Base-by-base conservation (phyloP, 1,140 invertebrate species). In the Hyles euphorbiae region DNA sequence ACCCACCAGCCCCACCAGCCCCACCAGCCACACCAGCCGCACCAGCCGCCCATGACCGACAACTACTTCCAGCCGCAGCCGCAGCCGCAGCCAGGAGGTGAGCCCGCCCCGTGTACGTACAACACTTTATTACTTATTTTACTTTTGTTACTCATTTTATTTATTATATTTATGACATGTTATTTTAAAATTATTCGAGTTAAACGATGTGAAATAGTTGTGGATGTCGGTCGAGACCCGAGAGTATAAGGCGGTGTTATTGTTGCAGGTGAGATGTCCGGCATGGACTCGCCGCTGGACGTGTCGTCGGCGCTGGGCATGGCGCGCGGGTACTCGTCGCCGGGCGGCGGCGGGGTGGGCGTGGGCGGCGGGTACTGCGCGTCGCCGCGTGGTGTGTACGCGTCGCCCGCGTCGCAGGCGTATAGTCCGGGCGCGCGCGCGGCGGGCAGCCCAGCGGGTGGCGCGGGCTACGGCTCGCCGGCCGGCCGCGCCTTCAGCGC, bases 361-460 rank as follows among this genome's bases (percentile, higher is more conserved):
- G 32, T 45, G 43, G 53, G 54, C 12, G 61, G 10, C 36, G 65
- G 65, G 32, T 81, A 74, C 74, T 70, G 61, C 57, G 56, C 56
- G 8, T 84, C 81, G 10, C 81, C 81, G 52, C 79, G 81, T 55
- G 73, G 56, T 46, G 78, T 81, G 68, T 85, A 85, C 74, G 74
- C 75, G 45, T 80, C 78, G 62, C 82, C 82, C 48, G 74, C 78
- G 55, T 70, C 69, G 61, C 80, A 81, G 68, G 71, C 77, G 53
- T 78, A 75, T 8, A 82, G 84, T 8, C 74, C 81, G 58, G 74
- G 83, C 62, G 73, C 65, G 69, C 44, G 75, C 74, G 49, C 78
- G 66, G 58, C 36, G 2, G 5, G 58, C 52, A 52, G 52, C 56
- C 61, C 44, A 33, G 53, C 44, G 12, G 68, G 46, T 56, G 60